Evolutionary conservation across 2,113 vertebrate genomes (phyloP), one percentile per base, ranked within the genome.

Genomic region (Camelus bactrianus): DNA sequence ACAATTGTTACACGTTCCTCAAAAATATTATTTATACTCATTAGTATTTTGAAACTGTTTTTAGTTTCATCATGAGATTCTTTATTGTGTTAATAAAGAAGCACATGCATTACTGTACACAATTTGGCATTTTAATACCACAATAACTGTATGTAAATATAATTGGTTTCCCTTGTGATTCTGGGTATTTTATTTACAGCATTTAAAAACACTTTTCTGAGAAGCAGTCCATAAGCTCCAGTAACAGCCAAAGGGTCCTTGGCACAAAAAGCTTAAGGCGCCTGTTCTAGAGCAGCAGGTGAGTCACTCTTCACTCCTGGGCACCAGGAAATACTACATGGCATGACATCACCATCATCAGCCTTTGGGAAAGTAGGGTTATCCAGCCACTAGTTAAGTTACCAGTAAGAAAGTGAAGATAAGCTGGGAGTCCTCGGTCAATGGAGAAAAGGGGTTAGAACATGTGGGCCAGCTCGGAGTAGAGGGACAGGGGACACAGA

Each of bases 21-120:
- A 72, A 83, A 82, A 76, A 65, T 70, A 80, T 38, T 4, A 42
- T 24, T 75, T 83, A 89, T 4, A n/a, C 85, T 20, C n/a, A 75
- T 56, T 14, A 82, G 28, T 42, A 56, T 58, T 89, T 82, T 58
- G 77, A 65, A 75, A n/a, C 35, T 81, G 65, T 64, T 89, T 75
- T 54, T 89, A 65, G 28, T 54, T 20, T 20, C 69, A 88, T 20
- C 8, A 5, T 64, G 46, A 64, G 76, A 75, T 64, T n/a, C 89
- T 56, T 82, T 80, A 56, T 56, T 65, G 28, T 79, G 72, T 62
- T 81, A 89, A n/a, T 75, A 35, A 94, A 82, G 85, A 65, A 94
- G 65, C 56, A 75, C 20, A 56, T 76, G 56, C 24, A 58, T 28
- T 30, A 70, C 8, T 93, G 14, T 17, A 65, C 69, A 69, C 24